A percentile compares a stretch with the other conserved stretches of the same genome.
phyloP scores from a whole-genome alignment of 1,140 invertebrate genomes.

The Plodia interpunctella region DNA sequence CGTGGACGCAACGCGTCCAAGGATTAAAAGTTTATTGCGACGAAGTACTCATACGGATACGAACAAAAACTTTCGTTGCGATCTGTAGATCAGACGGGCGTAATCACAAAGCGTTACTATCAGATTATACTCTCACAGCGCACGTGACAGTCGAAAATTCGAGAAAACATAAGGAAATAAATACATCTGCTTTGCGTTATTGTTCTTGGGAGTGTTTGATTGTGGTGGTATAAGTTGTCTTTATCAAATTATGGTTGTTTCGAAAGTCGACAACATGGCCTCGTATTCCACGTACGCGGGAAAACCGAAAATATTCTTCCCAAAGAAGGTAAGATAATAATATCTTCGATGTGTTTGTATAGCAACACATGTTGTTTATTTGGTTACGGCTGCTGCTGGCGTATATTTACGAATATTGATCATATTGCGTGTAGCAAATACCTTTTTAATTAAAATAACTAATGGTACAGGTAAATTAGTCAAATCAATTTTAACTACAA shows the following conservation, averaged over 20 bases:
- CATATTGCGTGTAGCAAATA: not conserved
- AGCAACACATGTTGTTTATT: slow-evolving; percentile 17
- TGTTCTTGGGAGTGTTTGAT: slow-evolving; percentile 44
- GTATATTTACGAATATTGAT: not conserved
- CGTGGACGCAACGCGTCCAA: slow-evolving; percentile 60
- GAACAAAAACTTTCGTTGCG: slow-evolving; percentile 62
- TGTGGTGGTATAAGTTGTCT: slow-evolving; percentile 49
- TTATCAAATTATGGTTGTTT: slow-evolving; percentile 72
- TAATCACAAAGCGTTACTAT: slow-evolving; percentile 42
- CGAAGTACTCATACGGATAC: slow-evolving; percentile 46
- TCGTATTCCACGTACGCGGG: slow-evolving; percentile 70
- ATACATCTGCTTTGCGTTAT: slow-evolving; percentile 26
- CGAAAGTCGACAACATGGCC: slow-evolving; percentile 72
- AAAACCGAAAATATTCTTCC: slow-evolving; percentile 74
- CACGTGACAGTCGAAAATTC: slow-evolving; percentile 70
- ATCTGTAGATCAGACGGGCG: slow-evolving; percentile 32
- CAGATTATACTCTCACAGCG: slow-evolving; percentile 33
- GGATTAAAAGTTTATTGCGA: slow-evolving; percentile 67
- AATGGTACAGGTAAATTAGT: no score
- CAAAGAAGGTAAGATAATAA: slow-evolving; percentile 67
- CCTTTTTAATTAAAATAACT: no score
- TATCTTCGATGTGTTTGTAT: slow-evolving; percentile 7
- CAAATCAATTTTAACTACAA: no score
- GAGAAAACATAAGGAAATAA: slow-evolving; percentile 44
- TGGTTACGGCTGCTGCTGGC: not conserved